phyloP scores from a whole-genome alignment of 2,888 invertebrate genomes.

The Heliconius hortense region DNA sequence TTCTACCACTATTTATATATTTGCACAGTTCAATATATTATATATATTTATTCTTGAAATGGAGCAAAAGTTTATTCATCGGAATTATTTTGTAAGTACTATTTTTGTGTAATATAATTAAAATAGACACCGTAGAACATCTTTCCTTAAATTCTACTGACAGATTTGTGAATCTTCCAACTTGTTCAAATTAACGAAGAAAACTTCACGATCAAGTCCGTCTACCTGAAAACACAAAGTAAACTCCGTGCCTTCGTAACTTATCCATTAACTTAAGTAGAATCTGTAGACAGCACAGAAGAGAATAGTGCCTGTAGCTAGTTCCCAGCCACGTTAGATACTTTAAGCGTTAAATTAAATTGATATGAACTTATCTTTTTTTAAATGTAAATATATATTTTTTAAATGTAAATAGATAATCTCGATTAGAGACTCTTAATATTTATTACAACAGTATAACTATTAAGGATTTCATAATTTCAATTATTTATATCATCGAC shows the following conservation, averaged over 20 bases:
- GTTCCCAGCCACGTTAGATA: conserved; percentile 55
- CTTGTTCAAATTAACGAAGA: conserved; percentile 80
- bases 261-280: conserved; percentile 82
- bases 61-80: background rate
- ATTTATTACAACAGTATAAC: background rate
- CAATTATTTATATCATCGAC: background rate
- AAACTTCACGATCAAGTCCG: conserved; percentile 80
- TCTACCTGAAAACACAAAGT: conserved; percentile 82
- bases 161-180: conserved; percentile 72
- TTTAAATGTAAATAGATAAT: background rate
- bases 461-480: background rate
- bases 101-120: conserved; percentile 38
- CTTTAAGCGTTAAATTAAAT: conserved; percentile 70
- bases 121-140: conserved; percentile 48
- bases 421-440: background rate
- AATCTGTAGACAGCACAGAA: conserved; percentile 77
- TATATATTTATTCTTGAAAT: background rate
- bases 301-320: conserved; percentile 64
- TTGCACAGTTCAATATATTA: no score
- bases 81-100: background rate
- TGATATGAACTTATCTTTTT: conserved; percentile 42
- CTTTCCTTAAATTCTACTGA: conserved; percentile 66
- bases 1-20: background rate
- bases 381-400: background rate
- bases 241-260: conserved; percentile 79